Base-by-base conservation (phyloP, 2,888 invertebrate genomes). In the Hyles lineata region DNA sequence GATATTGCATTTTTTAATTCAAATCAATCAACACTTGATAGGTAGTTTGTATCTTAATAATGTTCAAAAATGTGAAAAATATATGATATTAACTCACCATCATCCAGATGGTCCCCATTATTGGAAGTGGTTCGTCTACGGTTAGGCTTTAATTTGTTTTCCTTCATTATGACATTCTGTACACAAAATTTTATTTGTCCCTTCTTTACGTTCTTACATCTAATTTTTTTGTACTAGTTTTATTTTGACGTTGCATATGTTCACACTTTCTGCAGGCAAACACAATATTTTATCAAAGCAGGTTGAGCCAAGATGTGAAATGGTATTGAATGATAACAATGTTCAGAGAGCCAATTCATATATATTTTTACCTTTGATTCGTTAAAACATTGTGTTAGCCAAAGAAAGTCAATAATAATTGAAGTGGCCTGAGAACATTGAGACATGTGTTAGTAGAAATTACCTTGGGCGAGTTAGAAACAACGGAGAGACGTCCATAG, bases 401-500 rank as follows among this genome's bases (percentile, higher is more conserved):
- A 80, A 81, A 77, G 80, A 81, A 83, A 79, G 76, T 70, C 61
- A 71, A 55, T 73, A 29, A 21, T 25, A 32, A 29, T 23, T 89
- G 87, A 88, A 89, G 80, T 88, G 86, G 85, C 85, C 83, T 86
- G 78, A 85, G 86, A 89, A 88, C 88, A 88, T 87, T 83, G 80
- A 78, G 75, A 58, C 11, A 32, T 35, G 43, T 29, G 5, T 19
- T 32, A 59, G 19, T 62, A 50, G 35, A 15, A 21, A 21, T 74
- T 84, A 92, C 92, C 92, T 93, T 93, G 76, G 92, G 89, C 71
- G 92, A 83, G 81, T 85, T 86, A 52, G 93, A 88, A 58, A 93
- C 85, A 67, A 90, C 87, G 59, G 93, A 90, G 43, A 93, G 87
- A 75, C 95, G 92, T 63, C 94, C 95, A 81, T 96, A 96, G 70